phyloP scores from a whole-genome alignment of 2,888 invertebrate genomes.

The Archaeoteleia sp. region DNA sequence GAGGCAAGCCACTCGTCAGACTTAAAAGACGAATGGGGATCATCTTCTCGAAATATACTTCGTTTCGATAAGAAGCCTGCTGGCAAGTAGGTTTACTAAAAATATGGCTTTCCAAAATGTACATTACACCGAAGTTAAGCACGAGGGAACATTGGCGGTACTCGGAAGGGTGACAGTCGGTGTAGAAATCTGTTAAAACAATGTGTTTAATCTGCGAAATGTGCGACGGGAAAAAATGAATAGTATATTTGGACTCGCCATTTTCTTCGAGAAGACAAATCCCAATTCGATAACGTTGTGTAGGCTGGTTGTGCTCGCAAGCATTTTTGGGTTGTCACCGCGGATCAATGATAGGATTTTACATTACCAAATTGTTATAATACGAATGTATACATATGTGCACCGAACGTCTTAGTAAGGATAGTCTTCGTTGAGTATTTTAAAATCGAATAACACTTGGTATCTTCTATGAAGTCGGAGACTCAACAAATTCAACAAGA shows the following conservation, averaged over 20 bases:
- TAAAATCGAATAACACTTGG: slow-evolving; percentile 29
- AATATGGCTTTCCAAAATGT: no score
- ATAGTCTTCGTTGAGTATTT: slow-evolving; percentile 46
- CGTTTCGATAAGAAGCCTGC: no score
- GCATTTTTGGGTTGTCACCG: slow-evolving; percentile 39
- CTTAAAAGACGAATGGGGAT: neutral
- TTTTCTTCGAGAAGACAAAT: slow-evolving; percentile 2
- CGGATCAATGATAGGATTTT: slow-evolving; percentile 34
- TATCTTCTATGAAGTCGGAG: slow-evolving; percentile 37
- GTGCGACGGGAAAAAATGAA: neutral
- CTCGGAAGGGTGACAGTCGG: no score
- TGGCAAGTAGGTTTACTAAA: no score
- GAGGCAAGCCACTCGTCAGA: slow-evolving; percentile 34
- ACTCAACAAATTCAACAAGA: slow-evolving; percentile 18
- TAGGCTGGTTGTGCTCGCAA: slow-evolving; percentile 38
- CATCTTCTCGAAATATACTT: neutral
- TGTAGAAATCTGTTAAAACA: no score
- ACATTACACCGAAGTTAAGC: no score
- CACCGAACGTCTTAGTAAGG: slow-evolving; percentile 29
- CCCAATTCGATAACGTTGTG: slow-evolving; percentile 24
- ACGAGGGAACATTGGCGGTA: no score
- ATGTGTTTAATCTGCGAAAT: no score
- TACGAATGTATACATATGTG: slow-evolving; percentile 39
- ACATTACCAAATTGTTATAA: slow-evolving; percentile 42
- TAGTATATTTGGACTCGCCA: no score